Percentiles rank a stretch among this genome's conserved stretches.
These are phyloP conservation scores for Gouania willdenowi DNA, from an alignment of 2,797 vertebrate species.

Conservation along the genomic window DNA sequence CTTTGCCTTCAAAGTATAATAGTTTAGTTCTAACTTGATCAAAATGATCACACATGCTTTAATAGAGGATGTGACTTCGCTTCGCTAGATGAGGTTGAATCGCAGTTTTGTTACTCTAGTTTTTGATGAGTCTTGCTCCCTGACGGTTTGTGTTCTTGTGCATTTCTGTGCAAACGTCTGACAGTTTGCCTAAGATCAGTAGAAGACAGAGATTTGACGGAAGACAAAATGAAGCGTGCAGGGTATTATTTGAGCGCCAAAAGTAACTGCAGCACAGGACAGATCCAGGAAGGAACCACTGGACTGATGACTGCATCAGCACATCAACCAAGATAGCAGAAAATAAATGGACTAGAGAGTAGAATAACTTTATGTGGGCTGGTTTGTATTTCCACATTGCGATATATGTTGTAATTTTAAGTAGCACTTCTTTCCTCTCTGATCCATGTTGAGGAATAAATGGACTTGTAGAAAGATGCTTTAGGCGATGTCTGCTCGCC, in stretches of 20 bases:
- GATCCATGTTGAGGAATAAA: slow-evolving; percentile 69
- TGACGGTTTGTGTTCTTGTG: not conserved
- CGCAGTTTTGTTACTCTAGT: slow-evolving; percentile 3
- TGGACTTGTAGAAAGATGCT: slow-evolving; percentile 58
- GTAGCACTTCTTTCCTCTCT: slow-evolving; percentile 52
- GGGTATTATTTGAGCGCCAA: slow-evolving; percentile 10
- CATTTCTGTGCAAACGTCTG: not conserved
- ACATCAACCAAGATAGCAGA: not conserved
- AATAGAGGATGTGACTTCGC: slow-evolving; percentile 10
- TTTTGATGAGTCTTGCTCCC: slow-evolving; percentile 11
- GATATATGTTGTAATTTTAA: slow-evolving; percentile 44
- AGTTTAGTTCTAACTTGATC: slow-evolving; percentile 30
- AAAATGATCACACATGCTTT: slow-evolving; percentile 21
- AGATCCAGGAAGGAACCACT: slow-evolving; percentile 11
- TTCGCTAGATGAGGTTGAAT: slow-evolving; percentile 7
- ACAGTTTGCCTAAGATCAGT: not conserved
- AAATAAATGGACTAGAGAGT: not conserved
- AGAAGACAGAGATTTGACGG: not conserved
- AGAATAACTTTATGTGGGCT: slow-evolving; percentile 27
- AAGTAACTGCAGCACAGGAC: slow-evolving; percentile 4
- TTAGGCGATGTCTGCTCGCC: slow-evolving; percentile 62
- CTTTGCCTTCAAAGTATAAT: slow-evolving; percentile 39
- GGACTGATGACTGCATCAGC: slow-evolving; percentile 11
- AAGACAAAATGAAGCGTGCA: not conserved
- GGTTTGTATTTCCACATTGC: slow-evolving; percentile 35